A percentile compares a stretch with the other conserved stretches of the same genome.
These are phyloP conservation scores for Araneus ventricosus DNA, from an alignment of 1,140 invertebrate species.

Conservation along the genomic window DNA sequence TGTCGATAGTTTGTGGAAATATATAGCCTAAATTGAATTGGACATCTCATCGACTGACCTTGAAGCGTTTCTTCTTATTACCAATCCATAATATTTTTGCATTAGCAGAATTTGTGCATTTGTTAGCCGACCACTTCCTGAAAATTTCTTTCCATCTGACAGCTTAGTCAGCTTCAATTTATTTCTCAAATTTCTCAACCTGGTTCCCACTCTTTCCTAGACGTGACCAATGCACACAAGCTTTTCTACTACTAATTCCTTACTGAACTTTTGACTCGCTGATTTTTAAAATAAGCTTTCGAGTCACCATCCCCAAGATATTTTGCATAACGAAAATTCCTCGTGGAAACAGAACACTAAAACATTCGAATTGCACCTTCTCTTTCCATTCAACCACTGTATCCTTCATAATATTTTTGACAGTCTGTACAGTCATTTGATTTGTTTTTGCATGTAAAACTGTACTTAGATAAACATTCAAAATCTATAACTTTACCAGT, in stretches of 20 bases:
- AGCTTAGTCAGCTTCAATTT: neutral
- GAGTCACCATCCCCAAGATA: constrained; percentile 76
- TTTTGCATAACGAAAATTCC: constrained; percentile 74
- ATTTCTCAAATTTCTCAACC: constrained; percentile 1
- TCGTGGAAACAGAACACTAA: constrained; percentile 41
- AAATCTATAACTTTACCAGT: constrained; percentile 68
- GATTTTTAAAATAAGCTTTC: constrained; percentile 73
- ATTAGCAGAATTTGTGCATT: constrained; percentile 3
- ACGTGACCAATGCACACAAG: constrained; percentile 41
- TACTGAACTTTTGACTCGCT: constrained; percentile 67
- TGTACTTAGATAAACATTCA: constrained; percentile 72
- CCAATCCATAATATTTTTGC: constrained; percentile 23
- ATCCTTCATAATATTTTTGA: constrained; percentile 72
- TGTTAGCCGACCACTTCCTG: constrained; percentile 26
- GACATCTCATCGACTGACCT: neutral
- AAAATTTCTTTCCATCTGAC: neutral
- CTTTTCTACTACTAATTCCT: constrained; percentile 22
- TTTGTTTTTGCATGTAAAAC: neutral
- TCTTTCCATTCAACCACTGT: constrained; percentile 75
- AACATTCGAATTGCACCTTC: constrained; percentile 75
- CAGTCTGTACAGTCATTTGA: constrained; percentile 25
- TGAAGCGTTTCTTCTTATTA: constrained; percentile 8
- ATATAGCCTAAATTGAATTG: neutral
- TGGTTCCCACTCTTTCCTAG: constrained; percentile 8
- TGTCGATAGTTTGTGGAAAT: constrained; percentile 9